Conservation (phyloP, 1,140 invertebrate species). For the Drosophila nigromelanica region DNA sequence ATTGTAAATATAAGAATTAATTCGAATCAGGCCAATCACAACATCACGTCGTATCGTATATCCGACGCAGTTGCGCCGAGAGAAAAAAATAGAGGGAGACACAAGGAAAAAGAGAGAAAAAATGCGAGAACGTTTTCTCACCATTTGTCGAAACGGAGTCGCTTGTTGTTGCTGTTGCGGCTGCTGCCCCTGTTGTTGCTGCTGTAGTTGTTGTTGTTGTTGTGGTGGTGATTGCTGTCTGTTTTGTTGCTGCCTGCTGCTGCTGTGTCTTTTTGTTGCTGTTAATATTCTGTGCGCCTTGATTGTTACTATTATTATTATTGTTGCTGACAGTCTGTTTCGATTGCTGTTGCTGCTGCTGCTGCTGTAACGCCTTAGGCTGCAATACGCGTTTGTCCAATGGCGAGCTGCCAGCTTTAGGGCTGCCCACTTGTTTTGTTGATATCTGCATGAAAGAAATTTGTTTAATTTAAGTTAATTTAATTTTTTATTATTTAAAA, state of each 20-base stretch:
- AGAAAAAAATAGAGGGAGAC: not conserved
- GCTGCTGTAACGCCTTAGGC: constrained; percentile 83
- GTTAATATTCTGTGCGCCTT: constrained; percentile 43
- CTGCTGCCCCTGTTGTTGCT: constrained; percentile 16
- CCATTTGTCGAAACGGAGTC: constrained; percentile 57
- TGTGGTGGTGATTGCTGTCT: constrained; percentile 30
- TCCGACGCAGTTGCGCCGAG: constrained; percentile 38
- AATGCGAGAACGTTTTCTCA: constrained; percentile 42
- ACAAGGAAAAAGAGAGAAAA: not conserved
- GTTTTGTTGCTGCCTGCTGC: constrained; percentile 40
- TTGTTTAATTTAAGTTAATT: constrained; percentile 7
- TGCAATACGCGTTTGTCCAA: constrained; percentile 84
- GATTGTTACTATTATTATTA: constrained; percentile 47
- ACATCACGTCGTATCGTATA: constrained; percentile 2
- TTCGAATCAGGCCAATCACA: constrained; percentile 44
- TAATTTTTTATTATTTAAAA: not conserved
- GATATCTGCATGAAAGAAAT: constrained; percentile 72
- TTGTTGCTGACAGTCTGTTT: constrained; percentile 48
- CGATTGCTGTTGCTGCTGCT: constrained; percentile 80
- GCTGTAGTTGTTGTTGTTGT: constrained; percentile 24
- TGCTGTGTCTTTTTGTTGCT: constrained; percentile 67
- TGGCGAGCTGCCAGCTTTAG: constrained; percentile 75
- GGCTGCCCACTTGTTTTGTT: constrained; percentile 78
- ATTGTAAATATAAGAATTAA: constrained; percentile 29
- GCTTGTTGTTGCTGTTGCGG: constrained; percentile 37